Percentiles rank a stretch among this genome's conserved stretches.
phyloP scores from a whole-genome alignment of 2,888 invertebrate genomes.

The Chamaedrilus cognettii region DNA sequence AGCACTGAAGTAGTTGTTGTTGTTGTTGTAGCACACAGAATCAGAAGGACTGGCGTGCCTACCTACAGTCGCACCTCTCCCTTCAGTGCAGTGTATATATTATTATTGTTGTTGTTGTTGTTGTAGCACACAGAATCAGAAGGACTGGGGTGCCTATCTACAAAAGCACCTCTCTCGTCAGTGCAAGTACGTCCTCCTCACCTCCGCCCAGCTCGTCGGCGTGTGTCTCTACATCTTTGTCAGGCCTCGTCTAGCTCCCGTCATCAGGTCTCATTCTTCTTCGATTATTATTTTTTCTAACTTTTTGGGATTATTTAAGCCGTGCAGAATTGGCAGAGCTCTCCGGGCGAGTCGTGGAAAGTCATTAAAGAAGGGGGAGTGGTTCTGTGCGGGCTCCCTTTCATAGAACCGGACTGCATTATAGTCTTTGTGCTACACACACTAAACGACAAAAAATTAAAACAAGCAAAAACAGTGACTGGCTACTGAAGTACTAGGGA shows the following conservation, averaged over 20 bases:
- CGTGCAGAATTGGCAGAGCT: too few relatives aligned
- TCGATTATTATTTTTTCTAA: too few relatives aligned
- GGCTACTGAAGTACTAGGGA: too few relatives aligned
- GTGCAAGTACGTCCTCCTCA: conserved; percentile 83
- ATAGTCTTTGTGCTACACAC: too few relatives aligned
- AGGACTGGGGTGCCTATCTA: conserved; percentile 93
- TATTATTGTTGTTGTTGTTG: too few relatives aligned
- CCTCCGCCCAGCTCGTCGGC: conserved; percentile 94
- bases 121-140: conserved; percentile 84
- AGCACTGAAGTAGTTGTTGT: too few relatives aligned
- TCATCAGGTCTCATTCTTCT: conserved; percentile 72
- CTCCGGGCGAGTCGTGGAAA: not conserved
- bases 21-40: conserved; percentile 83
- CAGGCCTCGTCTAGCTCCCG: conserved; percentile 83
- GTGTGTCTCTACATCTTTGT: conserved; percentile 96
- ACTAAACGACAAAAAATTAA: too few relatives aligned
- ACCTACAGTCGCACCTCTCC: conserved; percentile 87
- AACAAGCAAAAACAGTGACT: too few relatives aligned
- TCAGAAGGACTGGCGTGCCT: conserved; percentile 93
- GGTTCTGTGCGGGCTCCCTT: too few relatives aligned
- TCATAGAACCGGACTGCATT: too few relatives aligned
- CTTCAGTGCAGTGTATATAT: conserved; percentile 82
- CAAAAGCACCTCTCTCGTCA: conserved; percentile 89
- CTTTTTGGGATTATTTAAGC: too few relatives aligned
- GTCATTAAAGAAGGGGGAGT: too few relatives aligned